Evolutionary conservation across 1,140 invertebrate species (phyloP).

Genomic region (Tribolium castaneum): DNA sequence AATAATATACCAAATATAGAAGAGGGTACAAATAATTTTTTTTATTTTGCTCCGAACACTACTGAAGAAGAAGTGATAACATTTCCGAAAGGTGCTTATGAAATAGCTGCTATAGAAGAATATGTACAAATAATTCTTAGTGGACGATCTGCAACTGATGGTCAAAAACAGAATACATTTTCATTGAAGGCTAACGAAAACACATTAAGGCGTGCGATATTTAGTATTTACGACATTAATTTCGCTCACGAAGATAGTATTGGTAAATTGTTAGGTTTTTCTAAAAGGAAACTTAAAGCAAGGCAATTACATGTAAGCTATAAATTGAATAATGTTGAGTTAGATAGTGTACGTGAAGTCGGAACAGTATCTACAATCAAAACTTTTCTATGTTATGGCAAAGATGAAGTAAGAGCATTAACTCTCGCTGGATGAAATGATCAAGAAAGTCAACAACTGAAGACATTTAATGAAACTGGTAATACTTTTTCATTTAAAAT

Average conservation of each 20-base stretch:
- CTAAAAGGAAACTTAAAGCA: background rate
- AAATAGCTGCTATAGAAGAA: background rate
- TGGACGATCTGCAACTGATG: no score
- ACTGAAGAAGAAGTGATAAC: background rate
- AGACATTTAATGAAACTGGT: no score
- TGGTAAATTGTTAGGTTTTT: background rate
- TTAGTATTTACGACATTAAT: background rate
- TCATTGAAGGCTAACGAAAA: background rate
- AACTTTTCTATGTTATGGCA: no score
- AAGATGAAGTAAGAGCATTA: no score
- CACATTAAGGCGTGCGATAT: background rate
- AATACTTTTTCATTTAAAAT: no score
- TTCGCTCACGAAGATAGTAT: background rate
- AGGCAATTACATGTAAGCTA: background rate
- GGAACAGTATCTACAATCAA: no score
- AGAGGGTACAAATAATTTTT: background rate
- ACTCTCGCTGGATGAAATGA: no score
- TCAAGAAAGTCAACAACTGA: no score
- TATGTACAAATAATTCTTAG: background rate
- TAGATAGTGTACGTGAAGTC: no score
- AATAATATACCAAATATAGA: background rate
- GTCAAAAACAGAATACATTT: no score
- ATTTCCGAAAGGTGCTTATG: background rate
- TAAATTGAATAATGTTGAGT: no score
- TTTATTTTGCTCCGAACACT: background rate